Conservation (phyloP, 2,888 invertebrate species). For the Plebejus melissa region DNA sequence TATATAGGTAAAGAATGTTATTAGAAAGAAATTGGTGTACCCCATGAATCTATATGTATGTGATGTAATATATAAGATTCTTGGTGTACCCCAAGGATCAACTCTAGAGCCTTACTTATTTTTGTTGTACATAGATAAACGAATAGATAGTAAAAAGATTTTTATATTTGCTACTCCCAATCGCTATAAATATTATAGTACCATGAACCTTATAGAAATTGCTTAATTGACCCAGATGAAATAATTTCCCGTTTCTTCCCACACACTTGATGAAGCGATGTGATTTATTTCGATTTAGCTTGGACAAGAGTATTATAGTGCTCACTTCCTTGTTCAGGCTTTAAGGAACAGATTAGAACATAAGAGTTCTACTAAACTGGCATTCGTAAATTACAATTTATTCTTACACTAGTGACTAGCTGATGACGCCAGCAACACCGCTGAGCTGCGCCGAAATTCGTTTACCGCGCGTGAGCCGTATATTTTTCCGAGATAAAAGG, state of each 20-base stretch:
- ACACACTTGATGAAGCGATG: not conserved
- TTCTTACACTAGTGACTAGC: too few species aligned
- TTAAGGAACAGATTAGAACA: not conserved
- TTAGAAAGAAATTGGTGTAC: not conserved
- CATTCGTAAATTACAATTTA: not conserved
- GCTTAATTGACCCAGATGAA: not conserved
- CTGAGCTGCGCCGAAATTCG: too few species aligned
- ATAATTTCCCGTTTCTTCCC: slow-evolving; percentile 11
- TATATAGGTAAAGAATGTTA: not conserved
- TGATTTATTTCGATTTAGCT: slow-evolving; percentile 14
- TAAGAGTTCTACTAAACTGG: not conserved
- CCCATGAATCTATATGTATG: too few species aligned
- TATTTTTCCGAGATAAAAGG: too few species aligned
- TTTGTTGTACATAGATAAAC: not conserved
- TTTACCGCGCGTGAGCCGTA: too few species aligned
- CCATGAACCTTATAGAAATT: not conserved
- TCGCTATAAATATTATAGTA: too few species aligned
- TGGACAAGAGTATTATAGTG: not conserved
- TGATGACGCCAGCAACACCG: too few species aligned
- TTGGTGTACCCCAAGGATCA: not conserved
- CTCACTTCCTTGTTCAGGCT: not conserved
- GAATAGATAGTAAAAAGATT: too few species aligned
- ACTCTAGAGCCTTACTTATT: not conserved
- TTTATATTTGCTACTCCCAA: too few species aligned
- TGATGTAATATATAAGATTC: too few species aligned